Evolutionary conservation across 30 jellyfish, hydroid and myxozoan species (phyloP).

Genomic region (Haliclystus octoradiatus): DNA sequence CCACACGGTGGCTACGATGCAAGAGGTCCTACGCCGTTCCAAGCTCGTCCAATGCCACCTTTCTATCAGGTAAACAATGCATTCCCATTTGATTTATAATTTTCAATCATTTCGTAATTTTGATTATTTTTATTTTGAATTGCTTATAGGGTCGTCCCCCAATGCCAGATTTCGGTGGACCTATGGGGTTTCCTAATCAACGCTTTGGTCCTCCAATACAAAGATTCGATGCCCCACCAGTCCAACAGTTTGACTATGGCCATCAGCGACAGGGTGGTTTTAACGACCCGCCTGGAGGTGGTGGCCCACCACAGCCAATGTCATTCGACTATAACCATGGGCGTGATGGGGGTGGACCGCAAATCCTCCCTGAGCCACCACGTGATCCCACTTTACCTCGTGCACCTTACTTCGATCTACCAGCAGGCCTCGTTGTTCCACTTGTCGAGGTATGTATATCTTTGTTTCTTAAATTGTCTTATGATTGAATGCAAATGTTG

Average conservation of each 20-base stretch:
- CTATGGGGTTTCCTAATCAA: background rate
- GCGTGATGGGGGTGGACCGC: slow-evolving; percentile 45
- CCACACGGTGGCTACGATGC: background rate
- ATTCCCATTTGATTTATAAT: background rate
- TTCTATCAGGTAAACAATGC: background rate
- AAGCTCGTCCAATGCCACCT: background rate
- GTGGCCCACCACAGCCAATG: slow-evolving; percentile 72
- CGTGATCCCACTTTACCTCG: slow-evolving; percentile 91
- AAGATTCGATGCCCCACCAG: slow-evolving; percentile 43
- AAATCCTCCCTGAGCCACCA: slow-evolving; percentile 28
- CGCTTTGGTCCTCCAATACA: slow-evolving; percentile 36
- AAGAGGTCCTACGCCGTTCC: background rate
- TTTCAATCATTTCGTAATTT: background rate
- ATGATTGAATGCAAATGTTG: background rate
- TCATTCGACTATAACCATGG: slow-evolving; percentile 96
- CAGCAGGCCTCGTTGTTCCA: slow-evolving; percentile 97
- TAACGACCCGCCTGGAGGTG: slow-evolving; percentile 49
- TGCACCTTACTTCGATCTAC: slow-evolving; percentile 88
- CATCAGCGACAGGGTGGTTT: slow-evolving; percentile 37
- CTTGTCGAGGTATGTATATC: slow-evolving; percentile 50
- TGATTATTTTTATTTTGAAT: background rate
- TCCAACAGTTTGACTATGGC: slow-evolving; percentile 92
- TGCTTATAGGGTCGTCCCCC: slow-evolving; percentile 1
- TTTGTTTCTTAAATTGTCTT: background rate
- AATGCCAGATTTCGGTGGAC: background rate